phyloP scores from a whole-genome alignment of 92 coral and sea anemone species.

The Blastomussa wellsi region DNA sequence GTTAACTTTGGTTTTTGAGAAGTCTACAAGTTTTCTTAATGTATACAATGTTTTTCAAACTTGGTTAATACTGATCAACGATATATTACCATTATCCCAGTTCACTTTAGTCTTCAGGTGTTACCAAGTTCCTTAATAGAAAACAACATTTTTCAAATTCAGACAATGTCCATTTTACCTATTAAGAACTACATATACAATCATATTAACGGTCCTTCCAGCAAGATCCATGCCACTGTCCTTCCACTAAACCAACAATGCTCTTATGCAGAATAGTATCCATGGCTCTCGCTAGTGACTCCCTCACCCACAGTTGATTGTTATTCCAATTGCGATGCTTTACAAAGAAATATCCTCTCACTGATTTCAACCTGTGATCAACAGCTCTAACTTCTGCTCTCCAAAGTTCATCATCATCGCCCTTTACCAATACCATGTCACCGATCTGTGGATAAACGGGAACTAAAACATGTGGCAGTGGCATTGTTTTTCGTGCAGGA shows the following conservation, averaged over 20 bases:
- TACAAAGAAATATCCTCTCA: conserved; percentile 48
- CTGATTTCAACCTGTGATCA: conserved; percentile 15
- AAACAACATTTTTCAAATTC: not conserved
- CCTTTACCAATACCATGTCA: conserved; percentile 29
- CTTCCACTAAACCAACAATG: conserved; percentile 43
- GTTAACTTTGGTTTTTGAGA: conserved; percentile 11
- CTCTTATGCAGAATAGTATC: conserved; percentile 48
- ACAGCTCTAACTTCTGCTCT: conserved; percentile 49
- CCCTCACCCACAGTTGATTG: conserved; percentile 45
- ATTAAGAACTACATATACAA: too few relatives aligned
- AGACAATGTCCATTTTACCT: not conserved
- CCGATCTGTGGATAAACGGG: conserved; percentile 37
- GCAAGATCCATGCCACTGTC: conserved; percentile 56
- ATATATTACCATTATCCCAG: not conserved
- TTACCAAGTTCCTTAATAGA: not conserved
- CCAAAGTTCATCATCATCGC: conserved; percentile 35
- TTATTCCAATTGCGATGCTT: conserved; percentile 41
- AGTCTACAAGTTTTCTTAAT: not conserved
- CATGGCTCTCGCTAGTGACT: conserved; percentile 40
- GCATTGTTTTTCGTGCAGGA: conserved; percentile 15
- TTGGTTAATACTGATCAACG: too few relatives aligned
- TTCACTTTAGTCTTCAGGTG: not conserved
- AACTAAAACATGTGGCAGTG: conserved; percentile 28
- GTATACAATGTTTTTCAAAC: not conserved
- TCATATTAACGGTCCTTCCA: conserved; percentile 42